Evolutionary conservation across 2,888 invertebrate genomes (phyloP).

Genomic region (Pilophorus perplexus): DNA sequence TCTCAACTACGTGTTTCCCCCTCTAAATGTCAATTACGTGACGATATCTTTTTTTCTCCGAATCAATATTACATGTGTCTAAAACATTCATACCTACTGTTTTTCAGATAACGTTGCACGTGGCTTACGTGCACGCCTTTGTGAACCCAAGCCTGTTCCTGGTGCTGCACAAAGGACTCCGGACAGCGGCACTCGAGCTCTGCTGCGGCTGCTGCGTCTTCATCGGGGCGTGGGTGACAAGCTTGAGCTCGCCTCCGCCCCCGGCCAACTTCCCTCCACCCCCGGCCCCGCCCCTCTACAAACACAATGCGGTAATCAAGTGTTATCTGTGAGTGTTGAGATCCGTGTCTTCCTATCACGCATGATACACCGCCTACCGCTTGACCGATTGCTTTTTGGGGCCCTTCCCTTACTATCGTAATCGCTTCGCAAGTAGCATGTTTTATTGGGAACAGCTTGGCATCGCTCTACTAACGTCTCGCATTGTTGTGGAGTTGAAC

Average conservation of each 20-base stretch:
- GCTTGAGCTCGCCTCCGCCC: slow-evolving; percentile 57
- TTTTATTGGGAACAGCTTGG: no score
- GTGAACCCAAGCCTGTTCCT: slow-evolving; percentile 79
- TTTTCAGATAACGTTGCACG: slow-evolving; percentile 80
- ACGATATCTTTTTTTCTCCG: no score
- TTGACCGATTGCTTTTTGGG: background rate
- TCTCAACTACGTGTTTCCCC: no score
- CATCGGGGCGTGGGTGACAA: slow-evolving; percentile 53
- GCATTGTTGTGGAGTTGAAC: no score
- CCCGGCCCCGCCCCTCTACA: slow-evolving; percentile 52
- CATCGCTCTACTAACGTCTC: no score
- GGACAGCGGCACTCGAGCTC: slow-evolving; percentile 68
- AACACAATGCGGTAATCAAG: slow-evolving; percentile 48
- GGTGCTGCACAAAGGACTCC: slow-evolving; percentile 71
- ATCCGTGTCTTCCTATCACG: slow-evolving; percentile 30
- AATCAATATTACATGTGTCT: no score
- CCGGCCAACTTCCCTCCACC: slow-evolving; percentile 56
- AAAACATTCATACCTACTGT: no score
- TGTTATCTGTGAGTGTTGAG: slow-evolving; percentile 47
- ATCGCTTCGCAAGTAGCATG: background rate
- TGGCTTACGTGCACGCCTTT: slow-evolving; percentile 82
- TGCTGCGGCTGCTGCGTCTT: slow-evolving; percentile 71
- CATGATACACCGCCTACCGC: slow-evolving; percentile 19
- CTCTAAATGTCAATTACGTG: no score
- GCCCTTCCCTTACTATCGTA: background rate